Percentiles rank a stretch among this genome's conserved stretches.
Conservation (phyloP, 2,797 vertebrate species). For the Aphelocoma californica region DNA sequence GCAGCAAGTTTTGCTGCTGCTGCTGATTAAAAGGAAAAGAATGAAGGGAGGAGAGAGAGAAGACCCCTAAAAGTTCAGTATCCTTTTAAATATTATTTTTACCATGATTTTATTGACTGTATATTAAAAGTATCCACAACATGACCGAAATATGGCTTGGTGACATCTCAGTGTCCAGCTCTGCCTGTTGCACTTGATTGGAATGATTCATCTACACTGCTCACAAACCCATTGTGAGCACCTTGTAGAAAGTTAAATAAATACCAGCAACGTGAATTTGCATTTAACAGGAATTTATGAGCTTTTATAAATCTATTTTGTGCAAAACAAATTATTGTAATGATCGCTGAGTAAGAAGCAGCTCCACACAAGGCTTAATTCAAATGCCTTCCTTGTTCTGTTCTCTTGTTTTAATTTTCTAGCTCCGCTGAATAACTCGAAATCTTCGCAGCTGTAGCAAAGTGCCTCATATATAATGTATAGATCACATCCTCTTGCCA, state of each 20-base stretch:
- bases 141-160: not conserved
- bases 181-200: not conserved
- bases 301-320: conserved; percentile 44
- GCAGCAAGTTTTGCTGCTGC: not conserved
- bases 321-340: conserved; percentile 45
- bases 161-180: not conserved
- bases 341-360: conserved; percentile 5
- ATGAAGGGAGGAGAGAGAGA: not conserved
- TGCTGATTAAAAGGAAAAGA: not conserved
- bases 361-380: not conserved
- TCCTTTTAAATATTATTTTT: not conserved
- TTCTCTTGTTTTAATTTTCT: conserved; percentile 40
- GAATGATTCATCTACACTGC: not conserved
- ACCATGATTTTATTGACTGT: not conserved
- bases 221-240: not conserved
- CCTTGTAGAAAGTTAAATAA: conserved; percentile 6
- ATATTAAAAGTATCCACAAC: not conserved
- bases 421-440: conserved; percentile 11
- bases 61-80: not conserved
- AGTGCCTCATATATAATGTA: conserved; percentile 67
- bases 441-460: conserved; percentile 57
- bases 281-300: conserved; percentile 11
- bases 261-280: conserved; percentile 6
- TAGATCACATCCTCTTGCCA: conserved; percentile 64
- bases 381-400: conserved; percentile 1